Evolutionary conservation across 1,140 invertebrate genomes (phyloP).

Genomic region (Bombyx mandarina): DNA sequence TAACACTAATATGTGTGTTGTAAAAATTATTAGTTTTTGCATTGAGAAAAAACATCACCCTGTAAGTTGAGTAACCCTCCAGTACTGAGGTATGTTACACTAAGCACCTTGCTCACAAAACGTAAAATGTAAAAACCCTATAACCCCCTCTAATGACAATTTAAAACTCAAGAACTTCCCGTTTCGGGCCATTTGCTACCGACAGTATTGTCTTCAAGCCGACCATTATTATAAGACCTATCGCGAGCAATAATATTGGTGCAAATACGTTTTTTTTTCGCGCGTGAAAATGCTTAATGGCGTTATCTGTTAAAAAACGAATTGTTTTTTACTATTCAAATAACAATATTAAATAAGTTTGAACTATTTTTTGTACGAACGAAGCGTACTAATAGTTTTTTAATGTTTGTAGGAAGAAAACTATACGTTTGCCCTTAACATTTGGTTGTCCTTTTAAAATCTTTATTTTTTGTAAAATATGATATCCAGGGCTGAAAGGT

Average conservation of each 20-base stretch:
- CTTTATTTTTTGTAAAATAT: too few species aligned
- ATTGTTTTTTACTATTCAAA: too few species aligned
- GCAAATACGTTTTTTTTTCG: too few species aligned
- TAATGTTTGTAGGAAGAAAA: too few species aligned
- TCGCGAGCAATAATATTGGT: neutral
- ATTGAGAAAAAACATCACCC: conserved; percentile 10
- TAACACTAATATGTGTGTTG: neutral
- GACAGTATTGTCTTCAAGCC: conserved; percentile 40
- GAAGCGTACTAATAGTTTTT: too few species aligned
- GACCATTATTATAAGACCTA: conserved; percentile 11
- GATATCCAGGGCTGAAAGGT: too few species aligned
- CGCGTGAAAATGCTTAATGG: too few species aligned
- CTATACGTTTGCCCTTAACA: too few species aligned
- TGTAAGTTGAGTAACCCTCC: conserved; percentile 20
- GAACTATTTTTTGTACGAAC: too few species aligned
- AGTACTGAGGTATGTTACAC: conserved; percentile 32
- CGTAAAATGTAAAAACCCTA: conserved; percentile 52
- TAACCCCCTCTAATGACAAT: conserved; percentile 53
- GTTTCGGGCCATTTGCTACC: conserved; percentile 46
- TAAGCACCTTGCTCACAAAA: conserved; percentile 31
- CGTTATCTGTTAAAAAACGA: too few species aligned
- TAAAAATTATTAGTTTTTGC: neutral
- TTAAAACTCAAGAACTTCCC: conserved; percentile 35
- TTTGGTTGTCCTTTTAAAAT: too few species aligned
- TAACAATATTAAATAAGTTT: too few species aligned